A percentile compares a stretch with the other conserved stretches of the same genome.
phyloP scores from a whole-genome alignment of 2,797 vertebrate species.

The Pseudomugil tenellus region DNA sequence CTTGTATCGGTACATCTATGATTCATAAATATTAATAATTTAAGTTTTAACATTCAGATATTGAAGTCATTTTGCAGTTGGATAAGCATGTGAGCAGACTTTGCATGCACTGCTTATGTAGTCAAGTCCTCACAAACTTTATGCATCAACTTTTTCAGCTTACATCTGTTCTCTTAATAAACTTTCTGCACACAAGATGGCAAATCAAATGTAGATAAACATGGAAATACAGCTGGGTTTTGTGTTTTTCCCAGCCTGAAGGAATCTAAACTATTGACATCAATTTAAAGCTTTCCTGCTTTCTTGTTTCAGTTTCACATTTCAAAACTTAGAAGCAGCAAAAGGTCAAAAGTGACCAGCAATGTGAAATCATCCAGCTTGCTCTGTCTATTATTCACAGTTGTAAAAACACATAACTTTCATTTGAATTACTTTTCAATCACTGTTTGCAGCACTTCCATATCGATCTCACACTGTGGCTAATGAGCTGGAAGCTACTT shows the following conservation, averaged over 20 bases:
- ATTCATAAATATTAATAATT: conserved; percentile 12
- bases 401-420: neutral
- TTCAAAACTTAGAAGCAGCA: conserved; percentile 24
- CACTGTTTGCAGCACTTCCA: conserved; percentile 28
- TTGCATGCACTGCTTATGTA: neutral
- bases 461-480: conserved; percentile 51
- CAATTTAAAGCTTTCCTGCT: conserved; percentile 20
- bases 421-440: conserved; percentile 44
- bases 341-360: conserved; percentile 39
- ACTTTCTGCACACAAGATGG: conserved; percentile 9
- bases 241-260: conserved; percentile 18
- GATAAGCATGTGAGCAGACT: neutral
- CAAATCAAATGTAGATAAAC: conserved; percentile 18
- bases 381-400: conserved; percentile 23
- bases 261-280: conserved; percentile 19
- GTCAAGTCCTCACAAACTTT: too few species aligned
- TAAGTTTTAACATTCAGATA: conserved; percentile 14
- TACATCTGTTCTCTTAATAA: neutral
- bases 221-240: conserved; percentile 7
- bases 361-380: conserved; percentile 1
- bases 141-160: neutral
- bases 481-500: conserved; percentile 63
- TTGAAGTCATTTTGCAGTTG: neutral
- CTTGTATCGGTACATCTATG: neutral
- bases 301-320: conserved; percentile 9